Evolutionary conservation across 2,113 vertebrate species (phyloP).

Genomic region (Tichodroma muraria): DNA sequence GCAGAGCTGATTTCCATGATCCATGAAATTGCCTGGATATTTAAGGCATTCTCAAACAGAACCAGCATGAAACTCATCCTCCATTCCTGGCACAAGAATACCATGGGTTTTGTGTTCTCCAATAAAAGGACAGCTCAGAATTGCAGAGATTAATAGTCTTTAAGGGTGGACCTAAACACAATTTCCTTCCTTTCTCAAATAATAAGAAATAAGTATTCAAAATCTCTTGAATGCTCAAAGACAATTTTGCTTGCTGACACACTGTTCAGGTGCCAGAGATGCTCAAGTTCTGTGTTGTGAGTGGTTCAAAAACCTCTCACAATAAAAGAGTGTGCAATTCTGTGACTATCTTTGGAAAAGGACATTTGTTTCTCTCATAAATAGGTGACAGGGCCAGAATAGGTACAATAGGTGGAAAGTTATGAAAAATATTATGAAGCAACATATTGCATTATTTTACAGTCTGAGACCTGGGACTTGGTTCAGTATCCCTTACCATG

Average conservation of each 20-base stretch:
- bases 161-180: background rate
- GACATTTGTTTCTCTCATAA: background rate
- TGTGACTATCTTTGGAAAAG: background rate
- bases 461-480: background rate
- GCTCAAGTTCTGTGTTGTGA: background rate
- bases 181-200: background rate
- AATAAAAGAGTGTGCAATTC: background rate
- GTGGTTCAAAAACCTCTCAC: background rate
- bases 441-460: background rate
- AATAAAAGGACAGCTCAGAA: background rate
- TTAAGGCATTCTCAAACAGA: slow-evolving; percentile 16
- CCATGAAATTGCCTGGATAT: slow-evolving; percentile 51
- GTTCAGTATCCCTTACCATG: background rate
- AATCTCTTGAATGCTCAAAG: background rate
- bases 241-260: background rate
- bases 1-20: slow-evolving; percentile 39
- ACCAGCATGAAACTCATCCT: background rate
- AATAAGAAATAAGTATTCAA: background rate
- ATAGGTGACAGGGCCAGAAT: background rate
- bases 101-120: background rate
- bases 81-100: background rate
- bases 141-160: background rate
- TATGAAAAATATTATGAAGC: background rate
- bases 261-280: background rate
- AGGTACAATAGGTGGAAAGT: background rate